These are phyloP conservation scores for Aphaenogaster ashmeadi DNA, from an alignment of 1,140 invertebrate species.

Conservation along the genomic window DNA sequence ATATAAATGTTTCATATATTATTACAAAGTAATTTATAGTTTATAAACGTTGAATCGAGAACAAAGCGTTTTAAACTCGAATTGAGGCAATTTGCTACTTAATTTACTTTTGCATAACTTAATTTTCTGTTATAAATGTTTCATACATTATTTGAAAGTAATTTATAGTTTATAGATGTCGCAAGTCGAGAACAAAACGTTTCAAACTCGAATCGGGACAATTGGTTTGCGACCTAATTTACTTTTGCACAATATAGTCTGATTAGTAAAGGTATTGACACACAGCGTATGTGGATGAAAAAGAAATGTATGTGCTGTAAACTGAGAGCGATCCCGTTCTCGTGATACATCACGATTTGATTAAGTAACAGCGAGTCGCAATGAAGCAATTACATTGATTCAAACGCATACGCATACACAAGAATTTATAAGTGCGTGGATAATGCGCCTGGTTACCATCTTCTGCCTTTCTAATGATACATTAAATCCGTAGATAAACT, in stretches of 20 bases:
- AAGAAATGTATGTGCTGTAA: slow-evolving; percentile 9
- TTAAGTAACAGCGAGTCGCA: slow-evolving; percentile 4
- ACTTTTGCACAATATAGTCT: neutral
- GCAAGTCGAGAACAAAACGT: neutral
- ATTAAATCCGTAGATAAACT: slow-evolving; percentile 33
- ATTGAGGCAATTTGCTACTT: neutral
- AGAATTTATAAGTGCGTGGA: slow-evolving; percentile 1
- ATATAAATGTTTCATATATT: neutral
- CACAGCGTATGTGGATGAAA: neutral
- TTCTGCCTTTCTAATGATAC: slow-evolving; percentile 24
- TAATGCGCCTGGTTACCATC: neutral
- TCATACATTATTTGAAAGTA: neutral
- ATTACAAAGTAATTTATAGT: neutral
- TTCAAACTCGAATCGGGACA: neutral
- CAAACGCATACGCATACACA: neutral
- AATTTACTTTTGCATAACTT: slow-evolving; percentile 13
- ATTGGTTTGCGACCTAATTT: neutral
- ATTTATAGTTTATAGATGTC: neutral
- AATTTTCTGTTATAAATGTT: neutral
- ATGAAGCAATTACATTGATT: slow-evolving; percentile 27
- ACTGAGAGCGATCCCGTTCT: slow-evolving; percentile 2
- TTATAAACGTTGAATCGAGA: neutral
- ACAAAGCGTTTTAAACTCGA: neutral
- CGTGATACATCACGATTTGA: slow-evolving; percentile 20
- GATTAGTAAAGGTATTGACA: neutral